phyloP scores from a whole-genome alignment of 2,888 invertebrate species.

The Anaspis maculata region DNA sequence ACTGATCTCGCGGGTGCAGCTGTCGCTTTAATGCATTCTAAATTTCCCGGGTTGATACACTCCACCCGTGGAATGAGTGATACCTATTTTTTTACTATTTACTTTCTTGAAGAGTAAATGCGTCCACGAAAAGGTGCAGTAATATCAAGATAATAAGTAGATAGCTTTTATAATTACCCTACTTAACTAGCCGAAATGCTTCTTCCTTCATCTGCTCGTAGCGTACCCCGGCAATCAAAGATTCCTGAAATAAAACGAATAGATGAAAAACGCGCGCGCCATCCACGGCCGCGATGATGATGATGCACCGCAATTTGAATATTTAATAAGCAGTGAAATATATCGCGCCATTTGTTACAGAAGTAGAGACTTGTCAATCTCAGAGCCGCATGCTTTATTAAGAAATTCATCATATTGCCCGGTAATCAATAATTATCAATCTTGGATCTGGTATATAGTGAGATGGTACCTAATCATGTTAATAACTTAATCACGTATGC shows the following conservation, averaged over 20 bases:
- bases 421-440: conserved; percentile 9
- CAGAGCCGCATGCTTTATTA: conserved; percentile 1
- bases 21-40: conserved; percentile 15
- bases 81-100: conserved; percentile 14
- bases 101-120: too few species aligned
- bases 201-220: conserved; percentile 17
- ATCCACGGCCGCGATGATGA: too few species aligned
- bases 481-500: too few species aligned
- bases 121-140: conserved; percentile 16
- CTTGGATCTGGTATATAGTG: too few species aligned
- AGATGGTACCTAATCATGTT: too few species aligned
- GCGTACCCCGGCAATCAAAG: conserved; percentile 2
- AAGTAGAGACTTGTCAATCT: conserved; percentile 22
- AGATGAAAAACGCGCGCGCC: neutral
- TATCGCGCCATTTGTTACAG: conserved; percentile 18
- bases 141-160: conserved; percentile 22
- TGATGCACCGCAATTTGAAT: conserved; percentile 18
- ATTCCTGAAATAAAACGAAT: conserved; percentile 9
- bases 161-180: conserved; percentile 19
- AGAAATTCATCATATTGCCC: conserved; percentile 6
- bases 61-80: conserved; percentile 6
- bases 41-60: conserved; percentile 12
- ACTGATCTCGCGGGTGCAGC: conserved; percentile 11
- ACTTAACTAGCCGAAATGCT: conserved; percentile 17
- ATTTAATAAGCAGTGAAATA: conserved; percentile 20